Base-by-base conservation (phyloP, 2,113 vertebrate genomes). In the Axis porcinus region DNA sequence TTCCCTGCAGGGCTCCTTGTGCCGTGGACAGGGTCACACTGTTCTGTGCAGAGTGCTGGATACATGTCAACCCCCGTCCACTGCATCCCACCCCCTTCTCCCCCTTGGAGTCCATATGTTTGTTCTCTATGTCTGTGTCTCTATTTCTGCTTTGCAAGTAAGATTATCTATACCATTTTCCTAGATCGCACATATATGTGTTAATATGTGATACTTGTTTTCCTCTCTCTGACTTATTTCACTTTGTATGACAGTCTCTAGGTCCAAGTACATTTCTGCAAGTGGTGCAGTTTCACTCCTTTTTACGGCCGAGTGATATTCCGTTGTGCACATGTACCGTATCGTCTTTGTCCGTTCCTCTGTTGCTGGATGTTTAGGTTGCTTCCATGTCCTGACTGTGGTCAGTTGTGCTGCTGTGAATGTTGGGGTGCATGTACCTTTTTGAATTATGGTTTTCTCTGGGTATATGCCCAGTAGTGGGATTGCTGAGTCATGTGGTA, bases 241-340 rank as follows among this genome's bases (percentile, higher is more conserved):
- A 14, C 70, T 76, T 43, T 40, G 67, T 7, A 2, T 7, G 23
- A 40, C 67, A 27, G 36, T 14, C 21, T 76, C 36, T 7, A 43
- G 70, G 40, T 15, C 40, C 70, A 43, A 12, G 23, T 76, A 7
- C 70, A 27, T 76, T 43, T 76, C 70, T 43, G 70, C 36, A 14
- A 7, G 2, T 25, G 40, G 12, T 7, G 6, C 40, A 2, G 6
- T 2, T 43, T 27, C 70, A 15, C 14, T 14, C 36, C 40, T 43
- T 25, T 27, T 76, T 2, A 4, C 1, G 23, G 23, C 70, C 14
- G 70, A 43, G 70, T 27, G 25, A 7, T 43, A 14, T 13, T 43
- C 23, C 12, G 3, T 25, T 4, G 23, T 7, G 0, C 4, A 25
- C 70, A 15, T 1, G 2, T 7, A 27, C 40, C 6, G 2, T 7